These are phyloP conservation scores for Julus scandinavius DNA, from an alignment of 2,888 invertebrate genomes.

Conservation along the genomic window DNA sequence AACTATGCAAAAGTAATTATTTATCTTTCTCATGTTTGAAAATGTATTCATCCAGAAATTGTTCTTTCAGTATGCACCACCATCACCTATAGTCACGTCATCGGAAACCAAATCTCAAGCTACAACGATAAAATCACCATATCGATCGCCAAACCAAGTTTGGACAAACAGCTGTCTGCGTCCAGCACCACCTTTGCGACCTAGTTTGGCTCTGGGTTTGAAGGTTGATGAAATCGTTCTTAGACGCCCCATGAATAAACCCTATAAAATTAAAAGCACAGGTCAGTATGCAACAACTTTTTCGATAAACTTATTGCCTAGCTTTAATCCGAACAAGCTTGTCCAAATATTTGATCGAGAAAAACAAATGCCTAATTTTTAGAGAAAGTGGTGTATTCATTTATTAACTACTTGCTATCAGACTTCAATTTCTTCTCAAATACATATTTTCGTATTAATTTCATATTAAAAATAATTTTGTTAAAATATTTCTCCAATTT, in stretches of 20 bases:
- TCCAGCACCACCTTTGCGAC: constrained; percentile 87
- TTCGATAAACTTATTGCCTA: constrained; percentile 14
- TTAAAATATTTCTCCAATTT: too few species aligned
- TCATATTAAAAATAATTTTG: too few species aligned
- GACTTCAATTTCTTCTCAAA: too few species aligned
- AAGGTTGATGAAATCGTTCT: constrained; percentile 57
- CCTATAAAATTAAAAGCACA: constrained; percentile 25
- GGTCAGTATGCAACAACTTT: neutral
- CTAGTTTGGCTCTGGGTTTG: constrained; percentile 71
- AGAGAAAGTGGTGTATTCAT: too few species aligned
- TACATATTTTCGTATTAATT: too few species aligned
- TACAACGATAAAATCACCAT: constrained; percentile 61
- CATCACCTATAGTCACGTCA: constrained; percentile 44
- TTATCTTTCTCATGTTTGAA: neutral
- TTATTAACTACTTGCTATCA: too few species aligned
- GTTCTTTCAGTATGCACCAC: constrained; percentile 20
- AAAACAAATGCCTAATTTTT: neutral
- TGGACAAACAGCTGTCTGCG: constrained; percentile 80
- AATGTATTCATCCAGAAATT: neutral
- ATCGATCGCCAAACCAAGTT: constrained; percentile 53
- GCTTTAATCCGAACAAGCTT: neutral
- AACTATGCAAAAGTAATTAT: too few species aligned
- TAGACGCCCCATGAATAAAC: neutral
- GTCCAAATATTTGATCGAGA: neutral
- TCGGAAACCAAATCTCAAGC: constrained; percentile 58